Conservation (phyloP, 2,797 vertebrate species). For the Cryptoblepharus egeriae region DNA sequence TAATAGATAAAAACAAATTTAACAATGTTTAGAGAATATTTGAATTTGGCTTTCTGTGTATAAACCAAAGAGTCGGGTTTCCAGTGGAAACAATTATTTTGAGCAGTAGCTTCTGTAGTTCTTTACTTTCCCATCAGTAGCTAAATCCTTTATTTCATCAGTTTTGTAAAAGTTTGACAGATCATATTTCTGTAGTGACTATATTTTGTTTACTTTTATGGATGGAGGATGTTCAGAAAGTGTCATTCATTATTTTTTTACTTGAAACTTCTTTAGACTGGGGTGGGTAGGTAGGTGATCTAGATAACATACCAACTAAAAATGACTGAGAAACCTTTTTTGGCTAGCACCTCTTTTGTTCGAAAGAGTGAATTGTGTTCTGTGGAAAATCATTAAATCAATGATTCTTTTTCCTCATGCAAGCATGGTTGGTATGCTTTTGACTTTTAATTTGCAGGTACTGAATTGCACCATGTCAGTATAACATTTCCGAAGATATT, state of each 20-base stretch:
- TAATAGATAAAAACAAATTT: too few relatives aligned
- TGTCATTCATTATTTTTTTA: slow-evolving; percentile 21
- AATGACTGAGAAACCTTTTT: slow-evolving; percentile 47
- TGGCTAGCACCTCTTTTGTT: slow-evolving; percentile 48
- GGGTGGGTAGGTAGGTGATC: neutral
- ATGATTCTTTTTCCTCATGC: slow-evolving; percentile 18
- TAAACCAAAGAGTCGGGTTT: neutral
- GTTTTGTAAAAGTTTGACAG: neutral
- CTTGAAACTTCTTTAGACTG: slow-evolving; percentile 21
- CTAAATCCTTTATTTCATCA: neutral
- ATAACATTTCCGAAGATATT: neutral
- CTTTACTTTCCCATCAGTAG: neutral
- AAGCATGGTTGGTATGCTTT: slow-evolving; percentile 27
- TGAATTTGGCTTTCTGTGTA: neutral
- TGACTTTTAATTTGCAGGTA: too few relatives aligned
- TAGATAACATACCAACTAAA: slow-evolving; percentile 40
- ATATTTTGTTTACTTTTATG: slow-evolving; percentile 18
- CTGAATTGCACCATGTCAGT: neutral
- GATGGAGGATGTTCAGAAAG: slow-evolving; percentile 12
- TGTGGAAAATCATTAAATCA: slow-evolving; percentile 48
- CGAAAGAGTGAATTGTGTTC: slow-evolving; percentile 38
- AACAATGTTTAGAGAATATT: neutral
- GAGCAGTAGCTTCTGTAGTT: slow-evolving; percentile 18
- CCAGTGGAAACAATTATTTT: slow-evolving; percentile 38
- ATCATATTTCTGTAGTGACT: neutral